A percentile compares a stretch with the other conserved stretches of the same genome.
Conservation (phyloP, 2,113 vertebrate genomes). For the Ifrita kowaldi region DNA sequence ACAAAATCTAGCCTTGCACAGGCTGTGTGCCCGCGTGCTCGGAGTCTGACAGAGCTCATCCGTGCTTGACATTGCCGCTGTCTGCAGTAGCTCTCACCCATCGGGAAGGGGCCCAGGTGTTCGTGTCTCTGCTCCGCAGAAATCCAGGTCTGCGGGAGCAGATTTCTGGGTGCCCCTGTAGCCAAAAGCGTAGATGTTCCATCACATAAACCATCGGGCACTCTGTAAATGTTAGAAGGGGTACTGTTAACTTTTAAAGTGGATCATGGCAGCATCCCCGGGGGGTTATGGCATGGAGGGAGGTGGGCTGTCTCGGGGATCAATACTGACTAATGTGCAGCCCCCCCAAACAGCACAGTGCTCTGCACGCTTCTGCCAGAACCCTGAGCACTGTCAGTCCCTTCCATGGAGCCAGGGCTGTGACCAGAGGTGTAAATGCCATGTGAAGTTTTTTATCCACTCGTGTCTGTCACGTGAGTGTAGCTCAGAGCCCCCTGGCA, state of each 20-base stretch:
- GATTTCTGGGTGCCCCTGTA: not conserved
- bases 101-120: not conserved
- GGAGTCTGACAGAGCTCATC: not conserved
- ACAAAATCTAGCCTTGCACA: conserved; percentile 84
- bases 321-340: not conserved
- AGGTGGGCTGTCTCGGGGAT: not conserved
- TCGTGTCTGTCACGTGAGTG: not conserved
- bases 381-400: not conserved
- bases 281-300: not conserved
- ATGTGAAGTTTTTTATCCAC: not conserved
- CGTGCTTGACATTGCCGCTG: not conserved
- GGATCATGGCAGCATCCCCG: not conserved
- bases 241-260: not conserved
- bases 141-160: fast-evolving
- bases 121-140: not conserved
- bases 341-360: not conserved
- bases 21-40: not conserved
- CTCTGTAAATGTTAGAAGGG: not conserved
- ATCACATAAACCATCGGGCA: not conserved
- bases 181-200: not conserved
- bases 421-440: not conserved
- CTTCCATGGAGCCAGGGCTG: not conserved
- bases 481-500: not conserved
- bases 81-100: not conserved
- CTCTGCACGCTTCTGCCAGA: not conserved